These are phyloP conservation scores for Phaenicophaeus curvirostris DNA, from an alignment of 2,797 vertebrate species.

Conservation along the genomic window DNA sequence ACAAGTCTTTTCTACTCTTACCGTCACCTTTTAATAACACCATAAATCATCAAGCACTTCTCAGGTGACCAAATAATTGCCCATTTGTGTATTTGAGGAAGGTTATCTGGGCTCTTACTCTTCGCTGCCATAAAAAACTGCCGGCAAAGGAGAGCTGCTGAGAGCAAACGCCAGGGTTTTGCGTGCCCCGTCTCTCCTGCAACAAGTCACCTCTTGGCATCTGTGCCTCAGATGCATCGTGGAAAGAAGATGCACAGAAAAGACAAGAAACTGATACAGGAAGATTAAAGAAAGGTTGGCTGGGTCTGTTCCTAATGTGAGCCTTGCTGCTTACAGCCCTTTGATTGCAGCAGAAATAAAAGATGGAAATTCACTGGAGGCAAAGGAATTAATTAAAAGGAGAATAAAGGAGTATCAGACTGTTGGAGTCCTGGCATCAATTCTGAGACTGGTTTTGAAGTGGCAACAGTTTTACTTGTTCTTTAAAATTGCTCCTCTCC, in stretches of 20 bases:
- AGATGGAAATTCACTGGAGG: constrained; percentile 54
- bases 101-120: neutral
- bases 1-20: constrained; percentile 7
- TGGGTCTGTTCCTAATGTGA: constrained; percentile 32
- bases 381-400: constrained; percentile 57
- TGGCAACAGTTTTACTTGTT: constrained; percentile 1
- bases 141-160: neutral
- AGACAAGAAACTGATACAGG: neutral
- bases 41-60: constrained; percentile 57
- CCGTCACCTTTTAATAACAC: neutral
- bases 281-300: constrained; percentile 17
- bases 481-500: neutral
- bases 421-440: constrained; percentile 54
- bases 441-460: constrained; percentile 37
- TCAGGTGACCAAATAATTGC: constrained; percentile 1
- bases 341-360: constrained; percentile 31
- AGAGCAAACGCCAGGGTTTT: neutral
- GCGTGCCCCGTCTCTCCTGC: neutral
- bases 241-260: neutral
- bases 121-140: neutral
- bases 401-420: constrained; percentile 64
- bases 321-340: neutral
- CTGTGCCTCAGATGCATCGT: constrained; percentile 8
- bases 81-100: neutral
- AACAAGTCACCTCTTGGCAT: neutral